Base-by-base conservation (phyloP, 2,888 invertebrate species). In the Perizoma affinitatum region DNA sequence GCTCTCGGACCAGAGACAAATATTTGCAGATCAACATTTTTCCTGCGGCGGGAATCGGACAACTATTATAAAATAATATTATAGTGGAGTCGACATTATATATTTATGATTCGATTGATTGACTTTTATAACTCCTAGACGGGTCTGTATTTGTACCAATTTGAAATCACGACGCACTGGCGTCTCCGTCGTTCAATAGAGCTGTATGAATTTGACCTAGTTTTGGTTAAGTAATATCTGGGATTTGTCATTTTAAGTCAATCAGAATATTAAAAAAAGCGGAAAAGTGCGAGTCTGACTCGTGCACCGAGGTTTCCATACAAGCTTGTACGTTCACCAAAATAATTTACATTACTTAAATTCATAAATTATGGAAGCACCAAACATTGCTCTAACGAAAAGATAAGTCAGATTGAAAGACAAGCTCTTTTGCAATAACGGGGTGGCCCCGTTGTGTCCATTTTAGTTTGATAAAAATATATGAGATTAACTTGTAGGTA, bases 201-300 rank as follows among this genome's bases (percentile, higher is more conserved):
- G 57, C 43, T 65, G 53, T 68, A 72, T 72, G 62, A 72, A 71
- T 70, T 61, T 60, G 71, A 72, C 72, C 72, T 45, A 71, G 60
- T 69, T 69, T 54, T 34, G 0, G 53, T 45, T 65, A 52, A 47
- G 38, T 35, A 49, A 49, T 44, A 40, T 56, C 9, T 51, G 34
- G 10, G 41, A 52, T 48, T 55, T 38, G 40, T n/a, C 2, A 38
- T 38, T 9, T 43, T 42, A 8, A 42, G 35, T 22, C 38, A 38
- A 45, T 33, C 9, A n/a, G 40, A 33, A 38, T 43, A 9, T n/a
- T 9, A 52, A 52, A 40, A 6, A 40, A 7, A 40, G 9, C 4
- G 9, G 4, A 38, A 3, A 22, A 22, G 22, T 3, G 22, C 22
- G 22, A 22, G 22, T 22, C 22, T 22, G 22, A 22, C 22, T 22